Evolutionary conservation across 2,797 vertebrate genomes (phyloP).

Genomic region (Phylloscopus collybita): DNA sequence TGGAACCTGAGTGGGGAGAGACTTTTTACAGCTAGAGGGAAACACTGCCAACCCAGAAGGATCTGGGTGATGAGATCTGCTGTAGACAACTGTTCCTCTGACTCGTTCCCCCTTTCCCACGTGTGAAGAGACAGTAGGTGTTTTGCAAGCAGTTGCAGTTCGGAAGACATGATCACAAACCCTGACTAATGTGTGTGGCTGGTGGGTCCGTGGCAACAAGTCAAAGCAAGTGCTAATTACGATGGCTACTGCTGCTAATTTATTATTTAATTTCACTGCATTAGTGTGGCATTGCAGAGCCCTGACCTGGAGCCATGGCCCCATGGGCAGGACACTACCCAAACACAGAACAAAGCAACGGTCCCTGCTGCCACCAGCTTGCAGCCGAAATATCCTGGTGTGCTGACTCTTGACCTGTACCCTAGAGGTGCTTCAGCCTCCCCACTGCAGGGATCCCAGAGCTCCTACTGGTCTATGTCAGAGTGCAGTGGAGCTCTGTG

Average conservation of each 20-base stretch:
- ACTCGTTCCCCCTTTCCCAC: background rate
- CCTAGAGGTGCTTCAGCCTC: background rate
- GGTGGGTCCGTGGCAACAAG: conserved; percentile 60
- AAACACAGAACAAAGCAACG: conserved; percentile 30
- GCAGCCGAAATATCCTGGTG: background rate
- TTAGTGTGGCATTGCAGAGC: conserved; percentile 36
- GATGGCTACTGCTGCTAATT: conserved; percentile 46
- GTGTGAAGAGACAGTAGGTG: conserved; percentile 26
- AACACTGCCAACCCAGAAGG: background rate
- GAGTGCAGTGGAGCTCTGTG: background rate
- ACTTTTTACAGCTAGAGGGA: background rate
- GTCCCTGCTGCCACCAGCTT: background rate
- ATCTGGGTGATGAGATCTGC: background rate
- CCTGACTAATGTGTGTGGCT: conserved; percentile 60
- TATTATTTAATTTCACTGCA: conserved; percentile 64
- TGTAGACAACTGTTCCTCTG: background rate
- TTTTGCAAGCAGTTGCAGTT: conserved; percentile 39
- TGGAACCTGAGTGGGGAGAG: background rate
- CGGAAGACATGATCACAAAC: conserved; percentile 23
- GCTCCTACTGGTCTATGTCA: background rate
- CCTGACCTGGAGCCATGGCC: background rate
- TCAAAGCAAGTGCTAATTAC: conserved; percentile 59
- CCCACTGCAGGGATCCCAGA: background rate
- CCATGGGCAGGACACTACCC: background rate
- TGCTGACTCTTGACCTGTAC: background rate